Base-by-base conservation (phyloP, 2,888 invertebrate genomes). In the Morinoia aosen region DNA sequence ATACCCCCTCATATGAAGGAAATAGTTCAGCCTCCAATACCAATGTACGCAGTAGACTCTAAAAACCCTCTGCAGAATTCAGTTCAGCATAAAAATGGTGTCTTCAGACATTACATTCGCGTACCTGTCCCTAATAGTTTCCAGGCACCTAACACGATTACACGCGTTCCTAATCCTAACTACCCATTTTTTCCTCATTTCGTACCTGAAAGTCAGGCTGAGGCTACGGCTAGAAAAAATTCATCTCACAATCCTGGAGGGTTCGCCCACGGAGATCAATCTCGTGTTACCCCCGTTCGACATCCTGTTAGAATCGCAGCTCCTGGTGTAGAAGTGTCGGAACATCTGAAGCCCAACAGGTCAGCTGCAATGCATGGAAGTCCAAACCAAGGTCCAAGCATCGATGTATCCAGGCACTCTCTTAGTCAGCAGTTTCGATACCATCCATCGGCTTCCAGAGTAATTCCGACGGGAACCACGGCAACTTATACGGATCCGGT, bases 11-110 rank as follows among this genome's bases (percentile, higher is more conserved):
- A 39, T 25, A 39, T 10, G 48, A 93, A 93, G 93, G 93, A 93
- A 93, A 93, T 93, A 11, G 93, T 93, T 14, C 93, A 93, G n/a
- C 57, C 93, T 16, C 93, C 58, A 25, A 19, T 93, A 57, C 93
- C 93, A 93, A 93, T 93, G 93, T 93, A 93, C 48, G 57, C 93
- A 39, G 57, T 93, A 57, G 93, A 93, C 7, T 14, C 57, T 57
- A 33, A 57, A 33, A 33, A 93, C 58, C 57, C 19, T 5, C 33
- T 33, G 16, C 93, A 19, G 25, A 93, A 57, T 33, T n/a, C 12
- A 4, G 33, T 10, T 56, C 58, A 7, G 16, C 93, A 56, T 56
- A 33, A 48, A 48, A 93, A 93, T 57, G 93, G 93, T 25, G 57
- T 93, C 33, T 33, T 93, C 39, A 56, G 93, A 57, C 93, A 93